phyloP scores from a whole-genome alignment of 2,888 invertebrate genomes.

The Caenorhabditis virilis region DNA sequence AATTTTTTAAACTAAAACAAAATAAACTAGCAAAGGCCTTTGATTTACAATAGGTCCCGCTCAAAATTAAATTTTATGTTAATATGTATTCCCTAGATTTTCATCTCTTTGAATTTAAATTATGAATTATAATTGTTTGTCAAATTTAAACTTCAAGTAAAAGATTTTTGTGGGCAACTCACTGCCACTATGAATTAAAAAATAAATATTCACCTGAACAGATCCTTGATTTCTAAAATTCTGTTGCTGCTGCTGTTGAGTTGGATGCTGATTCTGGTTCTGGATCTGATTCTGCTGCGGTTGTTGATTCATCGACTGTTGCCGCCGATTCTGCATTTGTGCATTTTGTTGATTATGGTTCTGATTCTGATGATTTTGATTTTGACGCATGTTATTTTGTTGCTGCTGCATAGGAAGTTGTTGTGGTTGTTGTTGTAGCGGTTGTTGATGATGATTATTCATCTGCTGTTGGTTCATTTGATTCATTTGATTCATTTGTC shows the following conservation, averaged over 20 bases:
- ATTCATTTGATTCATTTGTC: conserved; percentile 1
- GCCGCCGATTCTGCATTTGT: neutral
- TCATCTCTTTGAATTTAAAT: too few species aligned
- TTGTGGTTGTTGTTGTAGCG: conserved; percentile 1
- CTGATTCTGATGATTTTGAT: conserved; percentile 1
- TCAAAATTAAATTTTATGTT: too few species aligned
- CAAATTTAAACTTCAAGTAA: too few species aligned
- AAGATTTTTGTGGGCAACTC: too few species aligned
- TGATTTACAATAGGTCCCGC: too few species aligned
- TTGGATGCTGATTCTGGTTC: neutral
- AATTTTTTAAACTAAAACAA: too few species aligned
- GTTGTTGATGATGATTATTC: conserved; percentile 6
- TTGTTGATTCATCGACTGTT: neutral
- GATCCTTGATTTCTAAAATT: too few species aligned
- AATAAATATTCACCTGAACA: too few species aligned
- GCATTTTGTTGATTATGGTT: conserved; percentile 5
- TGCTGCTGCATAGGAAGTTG: neutral
- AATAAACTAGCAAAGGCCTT: too few species aligned
- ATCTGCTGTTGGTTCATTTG: neutral
- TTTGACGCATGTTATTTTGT: neutral
- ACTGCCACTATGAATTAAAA: too few species aligned
- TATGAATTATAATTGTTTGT: too few species aligned
- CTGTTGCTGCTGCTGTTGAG: neutral
- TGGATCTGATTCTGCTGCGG: conserved; percentile 3
- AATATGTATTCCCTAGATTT: too few species aligned